These are phyloP conservation scores for Trachymyrmex cornetzi DNA, from an alignment of 1,140 invertebrate species.

Conservation along the genomic window DNA sequence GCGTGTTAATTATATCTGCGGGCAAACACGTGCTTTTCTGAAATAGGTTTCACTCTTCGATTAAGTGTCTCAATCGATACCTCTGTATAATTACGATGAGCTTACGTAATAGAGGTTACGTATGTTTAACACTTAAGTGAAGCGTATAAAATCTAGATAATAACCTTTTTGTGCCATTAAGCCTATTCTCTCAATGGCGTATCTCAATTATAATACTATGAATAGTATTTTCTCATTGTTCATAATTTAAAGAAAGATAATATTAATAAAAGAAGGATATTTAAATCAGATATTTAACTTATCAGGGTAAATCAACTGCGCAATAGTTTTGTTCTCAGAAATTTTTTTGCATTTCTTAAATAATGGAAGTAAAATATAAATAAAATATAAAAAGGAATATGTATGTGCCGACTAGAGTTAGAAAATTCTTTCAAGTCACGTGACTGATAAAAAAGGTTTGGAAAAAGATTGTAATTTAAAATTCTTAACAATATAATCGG, in stretches of 20 bases:
- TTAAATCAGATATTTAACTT: background rate
- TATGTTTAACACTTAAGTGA: background rate
- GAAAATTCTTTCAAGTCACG: background rate
- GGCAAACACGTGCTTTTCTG: conserved; percentile 39
- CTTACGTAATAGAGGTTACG: conserved; percentile 27
- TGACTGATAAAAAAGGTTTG: background rate
- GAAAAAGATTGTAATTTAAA: background rate
- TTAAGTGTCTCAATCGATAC: conserved; percentile 38
- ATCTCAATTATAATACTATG: background rate
- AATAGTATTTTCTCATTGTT: background rate
- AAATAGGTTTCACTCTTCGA: conserved; percentile 33
- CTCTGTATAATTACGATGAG: conserved; percentile 19
- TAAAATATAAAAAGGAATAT: background rate
- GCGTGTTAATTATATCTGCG: conserved; percentile 45
- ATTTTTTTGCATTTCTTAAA: background rate
- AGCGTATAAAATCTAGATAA: conserved; percentile 1
- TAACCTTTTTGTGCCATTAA: background rate
- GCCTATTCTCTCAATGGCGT: background rate
- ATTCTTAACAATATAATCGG: background rate
- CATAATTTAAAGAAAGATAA: background rate
- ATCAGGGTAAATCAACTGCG: background rate
- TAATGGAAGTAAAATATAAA: conserved; percentile 24
- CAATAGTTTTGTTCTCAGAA: background rate
- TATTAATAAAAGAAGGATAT: background rate
- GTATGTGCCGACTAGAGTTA: background rate